A percentile compares a stretch with the other conserved stretches of the same genome.
Conservation (phyloP, 2,113 vertebrate species). For the Caloenas nicobarica region DNA sequence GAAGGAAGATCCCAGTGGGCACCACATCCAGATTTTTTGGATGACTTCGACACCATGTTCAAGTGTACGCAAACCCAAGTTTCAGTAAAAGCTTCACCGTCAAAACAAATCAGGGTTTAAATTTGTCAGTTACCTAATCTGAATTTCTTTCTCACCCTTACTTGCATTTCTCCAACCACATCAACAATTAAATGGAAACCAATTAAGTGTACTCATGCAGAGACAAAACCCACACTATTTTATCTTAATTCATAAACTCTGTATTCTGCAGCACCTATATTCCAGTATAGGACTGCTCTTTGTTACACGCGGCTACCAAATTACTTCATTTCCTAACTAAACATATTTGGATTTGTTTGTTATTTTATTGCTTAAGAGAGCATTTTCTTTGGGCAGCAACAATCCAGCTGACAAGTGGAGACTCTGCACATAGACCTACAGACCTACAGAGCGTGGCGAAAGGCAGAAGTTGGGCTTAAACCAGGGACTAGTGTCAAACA, state of each 20-base stretch:
- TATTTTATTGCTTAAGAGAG: not conserved
- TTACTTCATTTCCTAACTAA: not conserved
- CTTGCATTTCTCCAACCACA: not conserved
- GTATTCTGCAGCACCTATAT: not conserved
- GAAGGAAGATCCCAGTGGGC: not conserved
- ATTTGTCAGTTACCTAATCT: not conserved
- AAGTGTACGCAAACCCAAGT: not conserved
- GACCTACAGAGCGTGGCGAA: accelerated
- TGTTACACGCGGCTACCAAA: not conserved
- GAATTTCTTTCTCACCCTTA: not conserved
- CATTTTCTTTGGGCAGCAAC: not conserved
- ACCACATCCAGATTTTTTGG: not conserved
- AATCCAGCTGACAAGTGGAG: not conserved
- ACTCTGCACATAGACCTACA: too few relatives aligned
- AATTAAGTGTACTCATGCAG: not conserved
- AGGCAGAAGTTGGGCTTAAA: not conserved
- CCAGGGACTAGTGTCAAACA: not conserved
- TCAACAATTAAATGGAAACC: not conserved
- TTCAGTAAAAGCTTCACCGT: not conserved
- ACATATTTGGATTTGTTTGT: not conserved
- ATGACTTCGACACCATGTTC: accelerated
- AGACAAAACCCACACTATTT: not conserved
- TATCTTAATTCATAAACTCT: not conserved
- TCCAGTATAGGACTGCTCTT: not conserved
- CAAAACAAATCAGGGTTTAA: not conserved